A percentile compares a stretch with the other conserved stretches of the same genome.
phyloP scores from a whole-genome alignment of 2,888 invertebrate genomes.

The Pandemis heparana region DNA sequence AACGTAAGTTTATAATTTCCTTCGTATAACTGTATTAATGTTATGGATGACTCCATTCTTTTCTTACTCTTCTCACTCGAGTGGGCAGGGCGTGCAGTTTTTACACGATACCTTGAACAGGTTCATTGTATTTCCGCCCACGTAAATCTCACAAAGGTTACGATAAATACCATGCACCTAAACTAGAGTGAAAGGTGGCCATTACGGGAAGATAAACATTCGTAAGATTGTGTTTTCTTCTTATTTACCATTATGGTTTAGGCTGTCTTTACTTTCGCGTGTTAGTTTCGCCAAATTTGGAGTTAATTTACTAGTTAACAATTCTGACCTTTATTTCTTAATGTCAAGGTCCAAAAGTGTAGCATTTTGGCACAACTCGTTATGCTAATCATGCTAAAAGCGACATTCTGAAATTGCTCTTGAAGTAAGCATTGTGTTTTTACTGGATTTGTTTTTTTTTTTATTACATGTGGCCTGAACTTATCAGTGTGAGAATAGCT shows the following conservation, averaged over 20 bases:
- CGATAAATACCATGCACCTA: constrained; percentile 34
- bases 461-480: too few species aligned
- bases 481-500: too few species aligned
- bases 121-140: constrained; percentile 48
- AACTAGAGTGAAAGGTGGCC: constrained; percentile 38
- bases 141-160: constrained; percentile 42
- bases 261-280: constrained; percentile 25
- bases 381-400: constrained; percentile 25
- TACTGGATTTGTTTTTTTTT: too few species aligned
- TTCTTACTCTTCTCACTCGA: constrained; percentile 53
- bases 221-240: constrained; percentile 22
- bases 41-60: constrained; percentile 49
- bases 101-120: constrained; percentile 42
- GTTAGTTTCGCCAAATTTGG: constrained; percentile 8
- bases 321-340: constrained; percentile 33
- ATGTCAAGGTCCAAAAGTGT: constrained; percentile 40
- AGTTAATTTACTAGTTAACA: constrained; percentile 16
- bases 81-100: constrained; percentile 53
- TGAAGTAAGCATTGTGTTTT: neutral
- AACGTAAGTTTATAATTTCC: constrained; percentile 29
- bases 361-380: constrained; percentile 38
- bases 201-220: constrained; percentile 32
- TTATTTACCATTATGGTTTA: neutral
- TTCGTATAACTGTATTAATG: constrained; percentile 35
- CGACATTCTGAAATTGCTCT: neutral